Conservation (phyloP, 2,888 invertebrate species). For the Brachyptera risi region DNA sequence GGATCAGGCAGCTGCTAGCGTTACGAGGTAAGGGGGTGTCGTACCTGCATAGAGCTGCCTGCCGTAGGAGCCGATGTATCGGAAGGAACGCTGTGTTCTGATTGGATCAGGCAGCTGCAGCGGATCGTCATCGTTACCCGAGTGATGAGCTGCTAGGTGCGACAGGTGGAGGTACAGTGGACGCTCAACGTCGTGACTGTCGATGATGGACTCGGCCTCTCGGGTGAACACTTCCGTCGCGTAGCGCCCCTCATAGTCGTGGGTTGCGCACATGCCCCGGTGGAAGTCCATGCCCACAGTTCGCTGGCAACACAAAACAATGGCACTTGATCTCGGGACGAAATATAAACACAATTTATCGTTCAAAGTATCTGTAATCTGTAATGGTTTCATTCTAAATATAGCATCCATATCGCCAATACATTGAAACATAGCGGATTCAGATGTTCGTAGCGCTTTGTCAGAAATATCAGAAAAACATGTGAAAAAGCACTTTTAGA, state of each 20-base stretch:
- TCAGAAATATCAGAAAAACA: no score
- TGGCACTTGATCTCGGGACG: no score
- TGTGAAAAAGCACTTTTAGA: no score
- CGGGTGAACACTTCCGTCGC: constrained; percentile 46
- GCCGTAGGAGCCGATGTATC: constrained; percentile 61
- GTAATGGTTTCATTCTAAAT: no score
- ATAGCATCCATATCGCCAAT: no score
- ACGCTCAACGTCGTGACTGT: constrained; percentile 49
- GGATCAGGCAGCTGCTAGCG: no score
- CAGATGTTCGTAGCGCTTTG: no score
- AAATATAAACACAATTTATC: no score
- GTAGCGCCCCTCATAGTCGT: constrained; percentile 48
- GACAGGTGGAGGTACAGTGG: constrained; percentile 77
- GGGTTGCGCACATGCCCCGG: constrained; percentile 44
- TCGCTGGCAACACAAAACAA: no score
- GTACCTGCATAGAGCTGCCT: constrained; percentile 70
- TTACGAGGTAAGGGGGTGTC: no score
- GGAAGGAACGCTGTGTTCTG: constrained; percentile 61
- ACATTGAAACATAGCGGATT: no score
- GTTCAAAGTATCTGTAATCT: no score
- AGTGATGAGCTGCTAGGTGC: constrained; percentile 81
- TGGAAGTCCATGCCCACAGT: constrained; percentile 47
- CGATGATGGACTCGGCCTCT: constrained; percentile 51
- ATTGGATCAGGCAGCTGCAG: constrained; percentile 57
- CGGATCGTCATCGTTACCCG: constrained; percentile 62